phyloP scores from a whole-genome alignment of 2,888 invertebrate genomes.

The Dinocampus coccinellae region DNA sequence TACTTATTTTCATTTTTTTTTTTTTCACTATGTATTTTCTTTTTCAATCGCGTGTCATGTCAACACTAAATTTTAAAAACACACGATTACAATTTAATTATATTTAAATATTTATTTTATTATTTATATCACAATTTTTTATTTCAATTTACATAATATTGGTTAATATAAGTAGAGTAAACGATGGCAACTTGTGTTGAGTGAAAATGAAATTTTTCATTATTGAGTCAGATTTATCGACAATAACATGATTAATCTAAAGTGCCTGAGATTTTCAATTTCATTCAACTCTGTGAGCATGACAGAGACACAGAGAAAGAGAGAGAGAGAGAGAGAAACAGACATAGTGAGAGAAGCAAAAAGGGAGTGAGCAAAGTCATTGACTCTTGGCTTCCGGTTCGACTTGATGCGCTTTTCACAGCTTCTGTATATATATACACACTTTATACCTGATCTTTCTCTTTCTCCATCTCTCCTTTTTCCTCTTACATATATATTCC shows the following conservation, averaged over 20 bases:
- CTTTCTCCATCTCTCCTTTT: conserved; percentile 21
- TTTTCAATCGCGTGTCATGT: too few species aligned
- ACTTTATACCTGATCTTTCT: conserved; percentile 23
- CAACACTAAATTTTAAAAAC: too few species aligned
- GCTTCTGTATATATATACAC: conserved; percentile 20
- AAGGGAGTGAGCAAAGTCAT: conserved; percentile 17
- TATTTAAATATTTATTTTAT: too few species aligned
- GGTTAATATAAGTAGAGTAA: too few species aligned
- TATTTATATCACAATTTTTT: too few species aligned
- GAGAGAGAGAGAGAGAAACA: conserved; percentile 19
- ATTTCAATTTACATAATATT: too few species aligned
- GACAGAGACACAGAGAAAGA: too few species aligned
- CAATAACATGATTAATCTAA: not conserved
- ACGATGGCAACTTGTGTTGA: too few species aligned
- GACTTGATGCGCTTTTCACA: conserved; percentile 26
- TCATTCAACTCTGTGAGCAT: conserved; percentile 25
- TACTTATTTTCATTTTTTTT: too few species aligned
- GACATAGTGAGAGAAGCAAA: not conserved
- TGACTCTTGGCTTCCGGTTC: conserved; percentile 31
- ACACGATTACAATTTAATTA: too few species aligned
- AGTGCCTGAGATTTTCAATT: not conserved
- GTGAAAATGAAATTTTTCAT: not conserved
- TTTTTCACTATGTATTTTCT: too few species aligned
- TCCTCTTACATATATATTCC: not conserved
- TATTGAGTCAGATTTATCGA: not conserved